Evolutionary conservation across 2,797 vertebrate species (phyloP).

Genomic region (Iguana delicatissima): DNA sequence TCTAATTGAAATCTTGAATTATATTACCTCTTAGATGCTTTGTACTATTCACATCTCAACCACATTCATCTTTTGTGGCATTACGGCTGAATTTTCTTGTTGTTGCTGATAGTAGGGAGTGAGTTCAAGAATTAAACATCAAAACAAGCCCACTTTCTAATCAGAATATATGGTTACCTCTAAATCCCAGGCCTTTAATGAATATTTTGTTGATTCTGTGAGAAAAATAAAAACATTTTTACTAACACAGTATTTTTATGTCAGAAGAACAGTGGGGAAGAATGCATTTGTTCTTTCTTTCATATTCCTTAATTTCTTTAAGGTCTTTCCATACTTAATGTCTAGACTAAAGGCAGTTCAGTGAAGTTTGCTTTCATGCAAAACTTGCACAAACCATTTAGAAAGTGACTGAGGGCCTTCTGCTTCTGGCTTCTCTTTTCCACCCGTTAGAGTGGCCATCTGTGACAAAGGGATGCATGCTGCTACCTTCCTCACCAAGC

Average conservation of each 20-base stretch:
- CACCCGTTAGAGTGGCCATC: not conserved
- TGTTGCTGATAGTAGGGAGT: not conserved
- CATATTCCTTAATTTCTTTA: not conserved
- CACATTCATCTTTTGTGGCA: not conserved
- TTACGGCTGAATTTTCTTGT: constrained; percentile 2
- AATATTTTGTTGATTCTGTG: not conserved
- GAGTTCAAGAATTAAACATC: not conserved
- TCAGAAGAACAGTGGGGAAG: not conserved
- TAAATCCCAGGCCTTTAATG: not conserved
- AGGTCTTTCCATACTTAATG: not conserved
- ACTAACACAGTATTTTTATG: not conserved
- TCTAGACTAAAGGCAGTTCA: not conserved
- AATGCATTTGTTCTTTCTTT: not conserved
- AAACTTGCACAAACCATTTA: not conserved
- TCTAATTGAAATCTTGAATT: constrained; percentile 12
- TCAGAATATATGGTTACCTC: not conserved
- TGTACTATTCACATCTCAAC: not conserved
- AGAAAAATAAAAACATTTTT: not conserved
- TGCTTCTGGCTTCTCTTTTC: not conserved
- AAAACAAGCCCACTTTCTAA: not conserved
- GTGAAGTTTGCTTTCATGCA: not conserved
- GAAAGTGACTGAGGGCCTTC: no score
- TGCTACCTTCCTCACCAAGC: not conserved
- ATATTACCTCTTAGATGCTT: not conserved
- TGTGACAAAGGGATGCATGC: not conserved